A percentile compares a stretch with the other conserved stretches of the same genome.
Conservation (phyloP, 2,797 vertebrate species). For the Cuculus canorus region DNA sequence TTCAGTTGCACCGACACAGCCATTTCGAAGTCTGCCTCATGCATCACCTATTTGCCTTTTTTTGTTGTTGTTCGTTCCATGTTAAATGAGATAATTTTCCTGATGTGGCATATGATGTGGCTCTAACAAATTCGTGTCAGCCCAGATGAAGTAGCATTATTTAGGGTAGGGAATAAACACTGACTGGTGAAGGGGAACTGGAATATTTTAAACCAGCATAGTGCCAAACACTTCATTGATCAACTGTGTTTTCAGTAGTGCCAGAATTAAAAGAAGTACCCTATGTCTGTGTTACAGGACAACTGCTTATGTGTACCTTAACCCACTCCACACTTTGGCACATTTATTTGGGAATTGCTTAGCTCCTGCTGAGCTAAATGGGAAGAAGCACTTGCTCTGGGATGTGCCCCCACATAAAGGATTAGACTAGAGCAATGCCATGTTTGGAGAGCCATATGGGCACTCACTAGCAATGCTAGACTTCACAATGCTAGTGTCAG, state of each 20-base stretch:
- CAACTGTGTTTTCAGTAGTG: not conserved
- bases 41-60: not conserved
- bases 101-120: not conserved
- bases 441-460: rapidly evolving
- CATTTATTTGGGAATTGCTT: not conserved
- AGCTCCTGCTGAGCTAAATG: not conserved
- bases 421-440: not conserved
- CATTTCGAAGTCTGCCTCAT: not conserved
- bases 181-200: not conserved
- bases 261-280: not conserved
- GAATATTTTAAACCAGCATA: not conserved
- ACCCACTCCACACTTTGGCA: rapidly evolving
- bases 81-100: not conserved
- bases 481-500: rapidly evolving
- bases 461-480: too few relatives aligned
- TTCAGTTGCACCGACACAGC: not conserved
- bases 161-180: not conserved
- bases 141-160: not conserved
- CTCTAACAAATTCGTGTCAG: not conserved
- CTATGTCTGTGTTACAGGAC: not conserved
- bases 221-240: not conserved
- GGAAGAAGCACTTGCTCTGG: not conserved
- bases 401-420: rapidly evolving
- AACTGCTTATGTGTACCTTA: not conserved
- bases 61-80: not conserved